Evolutionary conservation across 2,113 vertebrate species (phyloP).

Genomic region (Vimba vimba): DNA sequence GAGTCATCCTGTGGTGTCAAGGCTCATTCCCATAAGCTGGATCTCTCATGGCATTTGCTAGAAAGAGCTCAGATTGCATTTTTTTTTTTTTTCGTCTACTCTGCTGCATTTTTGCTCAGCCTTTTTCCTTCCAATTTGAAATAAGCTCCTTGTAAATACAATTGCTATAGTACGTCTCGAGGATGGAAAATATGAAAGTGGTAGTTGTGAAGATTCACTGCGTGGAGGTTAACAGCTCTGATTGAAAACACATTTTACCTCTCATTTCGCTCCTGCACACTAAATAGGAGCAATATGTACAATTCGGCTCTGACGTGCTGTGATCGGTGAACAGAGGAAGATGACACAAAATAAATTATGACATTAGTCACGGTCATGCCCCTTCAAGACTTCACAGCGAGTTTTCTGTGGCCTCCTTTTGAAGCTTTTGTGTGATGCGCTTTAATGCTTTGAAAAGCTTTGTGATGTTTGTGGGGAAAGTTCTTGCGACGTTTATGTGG

Average conservation of each 20-base stretch:
- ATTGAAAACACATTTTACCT: slow-evolving; percentile 56
- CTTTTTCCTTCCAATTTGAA: slow-evolving; percentile 53
- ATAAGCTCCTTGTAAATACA: slow-evolving; percentile 59
- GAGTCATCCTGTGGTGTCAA: slow-evolving; percentile 67
- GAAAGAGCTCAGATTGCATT: slow-evolving; percentile 55
- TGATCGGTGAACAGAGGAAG: neutral
- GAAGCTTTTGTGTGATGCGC: slow-evolving; percentile 28
- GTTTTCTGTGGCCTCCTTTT: slow-evolving; percentile 18
- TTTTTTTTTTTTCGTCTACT: slow-evolving; percentile 29
- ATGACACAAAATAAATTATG: slow-evolving; percentile 26
- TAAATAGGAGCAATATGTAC: slow-evolving; percentile 31
- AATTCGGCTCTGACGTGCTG: neutral
- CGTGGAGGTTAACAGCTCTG: slow-evolving; percentile 48
- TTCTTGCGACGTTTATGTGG: neutral
- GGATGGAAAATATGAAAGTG: slow-evolving; percentile 59
- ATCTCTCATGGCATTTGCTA: slow-evolving; percentile 57
- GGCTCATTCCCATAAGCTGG: slow-evolving; percentile 59
- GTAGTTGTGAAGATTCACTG: slow-evolving; percentile 46
- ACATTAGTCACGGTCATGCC: slow-evolving; percentile 25
- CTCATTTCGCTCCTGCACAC: slow-evolving; percentile 34
- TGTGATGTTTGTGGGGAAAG: slow-evolving; percentile 24
- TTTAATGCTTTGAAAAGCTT: slow-evolving; percentile 31
- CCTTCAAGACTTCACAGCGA: slow-evolving; percentile 10
- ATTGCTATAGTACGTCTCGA: slow-evolving; percentile 57
- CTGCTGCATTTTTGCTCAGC: slow-evolving; percentile 42